Evolutionary conservation across 1,140 invertebrate genomes (phyloP).

Genomic region (Trichonephila inaurata): DNA sequence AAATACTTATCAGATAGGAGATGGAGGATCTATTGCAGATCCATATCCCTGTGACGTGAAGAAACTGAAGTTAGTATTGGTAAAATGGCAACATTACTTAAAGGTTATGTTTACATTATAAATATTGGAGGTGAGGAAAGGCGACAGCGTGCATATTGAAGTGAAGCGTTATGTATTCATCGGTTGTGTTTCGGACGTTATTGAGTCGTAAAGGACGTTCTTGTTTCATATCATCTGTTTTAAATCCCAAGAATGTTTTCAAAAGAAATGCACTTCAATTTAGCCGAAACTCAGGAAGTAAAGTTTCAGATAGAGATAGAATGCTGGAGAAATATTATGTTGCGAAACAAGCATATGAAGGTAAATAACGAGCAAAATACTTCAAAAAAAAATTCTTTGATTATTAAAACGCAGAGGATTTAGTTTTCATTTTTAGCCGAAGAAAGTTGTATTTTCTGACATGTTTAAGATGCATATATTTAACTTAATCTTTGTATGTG

Average conservation of each 20-base stretch:
- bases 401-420: no score
- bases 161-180: not conserved
- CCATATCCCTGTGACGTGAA: no score
- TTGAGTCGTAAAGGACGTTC: not conserved
- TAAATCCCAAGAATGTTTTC: not conserved
- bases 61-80: no score
- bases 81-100: not conserved
- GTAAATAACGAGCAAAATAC: slow-evolving; percentile 33
- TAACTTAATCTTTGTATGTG: no score
- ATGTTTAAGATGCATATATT: no score
- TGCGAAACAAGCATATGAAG: slow-evolving; percentile 75
- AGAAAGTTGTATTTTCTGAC: no score
- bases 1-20: no score
- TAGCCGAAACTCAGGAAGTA: slow-evolving; percentile 9
- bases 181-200: not conserved
- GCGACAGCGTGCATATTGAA: not conserved
- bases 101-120: slow-evolving; percentile 11
- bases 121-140: not conserved
- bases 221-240: not conserved
- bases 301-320: slow-evolving; percentile 43
- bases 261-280: not conserved
- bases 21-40: no score
- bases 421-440: no score
- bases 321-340: slow-evolving; percentile 71
- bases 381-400: not conserved